These are phyloP conservation scores for Pseudorhombus dupliciocellatus DNA, from an alignment of 2,113 vertebrate genomes.

Conservation along the genomic window DNA sequence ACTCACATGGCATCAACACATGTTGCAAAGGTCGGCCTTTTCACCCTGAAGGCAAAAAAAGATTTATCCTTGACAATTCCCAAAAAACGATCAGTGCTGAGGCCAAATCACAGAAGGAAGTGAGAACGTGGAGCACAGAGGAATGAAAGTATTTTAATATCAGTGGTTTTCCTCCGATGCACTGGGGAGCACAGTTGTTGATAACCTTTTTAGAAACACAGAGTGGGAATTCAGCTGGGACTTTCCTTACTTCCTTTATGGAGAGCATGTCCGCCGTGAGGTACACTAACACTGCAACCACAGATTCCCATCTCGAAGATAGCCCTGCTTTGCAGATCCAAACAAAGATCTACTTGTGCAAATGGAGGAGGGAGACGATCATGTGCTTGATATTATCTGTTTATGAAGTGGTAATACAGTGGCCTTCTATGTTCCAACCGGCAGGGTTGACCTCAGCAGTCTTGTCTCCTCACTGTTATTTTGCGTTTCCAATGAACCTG, in stretches of 20 bases:
- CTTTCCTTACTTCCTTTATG: conserved; percentile 51
- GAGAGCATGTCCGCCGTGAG: neutral
- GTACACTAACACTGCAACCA: conserved; percentile 15
- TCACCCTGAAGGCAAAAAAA: conserved; percentile 7
- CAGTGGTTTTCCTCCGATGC: neutral
- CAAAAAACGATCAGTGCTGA: neutral
- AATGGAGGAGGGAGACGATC: conserved; percentile 50
- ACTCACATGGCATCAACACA: conserved; percentile 33
- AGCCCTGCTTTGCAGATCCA: conserved; percentile 25
- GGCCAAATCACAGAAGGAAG: neutral
- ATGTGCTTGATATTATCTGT: conserved; percentile 75
- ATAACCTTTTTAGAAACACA: conserved; percentile 6
- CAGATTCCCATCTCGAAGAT: conserved; percentile 21
- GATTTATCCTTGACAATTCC: conserved; percentile 4
- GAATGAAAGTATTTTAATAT: neutral
- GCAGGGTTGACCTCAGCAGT: conserved; percentile 28
- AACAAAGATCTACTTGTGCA: conserved; percentile 72
- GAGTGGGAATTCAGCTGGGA: conserved; percentile 7
- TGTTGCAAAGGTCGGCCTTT: conserved; percentile 9
- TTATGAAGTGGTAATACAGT: conserved; percentile 66
- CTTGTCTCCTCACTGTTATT: conserved; percentile 25
- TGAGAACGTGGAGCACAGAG: neutral
- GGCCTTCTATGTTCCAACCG: conserved; percentile 62
- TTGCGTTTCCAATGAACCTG: conserved; percentile 28
- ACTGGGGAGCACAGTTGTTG: neutral